Evolutionary conservation across 1,140 invertebrate genomes (phyloP), one percentile per base, ranked within the genome.

Genomic region (Papilio helenus): DNA sequence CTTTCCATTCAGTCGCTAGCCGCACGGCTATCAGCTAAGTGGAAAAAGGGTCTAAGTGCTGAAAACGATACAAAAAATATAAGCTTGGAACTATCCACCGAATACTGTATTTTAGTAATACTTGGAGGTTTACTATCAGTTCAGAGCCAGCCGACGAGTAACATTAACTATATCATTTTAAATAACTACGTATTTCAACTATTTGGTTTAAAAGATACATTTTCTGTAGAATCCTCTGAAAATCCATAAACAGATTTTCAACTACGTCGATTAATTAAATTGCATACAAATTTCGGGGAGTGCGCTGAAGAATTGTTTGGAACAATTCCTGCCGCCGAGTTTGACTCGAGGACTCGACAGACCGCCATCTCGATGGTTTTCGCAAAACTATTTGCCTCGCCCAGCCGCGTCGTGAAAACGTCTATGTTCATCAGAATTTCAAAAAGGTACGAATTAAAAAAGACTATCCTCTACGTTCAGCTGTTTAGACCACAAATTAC

Each of bases 121-220:
- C 76, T 77, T 77, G 26, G 58, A 20, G 20, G 76, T 65, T 39
- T 9, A 58, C 39, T 16, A 77, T 49, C 76, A 77, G 76, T 61
- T 77, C 76, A 77, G 76, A 77, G 73, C n/a, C 76, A 16, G 76
- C 58, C 76, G 44, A 44, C n/a, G 74, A 61, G 58, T 55, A 58
- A 58, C 26, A 34, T 55, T 76, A 58, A 58, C 34, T 77, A 77
- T 16, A 65, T 61, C n/a, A 76, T 26, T 76, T 55, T 46, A 29
- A 77, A 77, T 1, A 77, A 65, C 76, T 77, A 77, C 42, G 58
- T 77, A 85, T 82, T 80, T 83, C 79, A 85, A 84, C 81, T 85
- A 84, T 84, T 84, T 84, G 84, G 84, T 85, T 85, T 85, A 72
- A n/a, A n/a, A 82, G 34, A 39, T 39, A 82, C 74, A 81, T 68